Evolutionary conservation across 2,113 vertebrate species (phyloP), one percentile per base, ranked within the genome.

Genomic region (Monopterus albus): DNA sequence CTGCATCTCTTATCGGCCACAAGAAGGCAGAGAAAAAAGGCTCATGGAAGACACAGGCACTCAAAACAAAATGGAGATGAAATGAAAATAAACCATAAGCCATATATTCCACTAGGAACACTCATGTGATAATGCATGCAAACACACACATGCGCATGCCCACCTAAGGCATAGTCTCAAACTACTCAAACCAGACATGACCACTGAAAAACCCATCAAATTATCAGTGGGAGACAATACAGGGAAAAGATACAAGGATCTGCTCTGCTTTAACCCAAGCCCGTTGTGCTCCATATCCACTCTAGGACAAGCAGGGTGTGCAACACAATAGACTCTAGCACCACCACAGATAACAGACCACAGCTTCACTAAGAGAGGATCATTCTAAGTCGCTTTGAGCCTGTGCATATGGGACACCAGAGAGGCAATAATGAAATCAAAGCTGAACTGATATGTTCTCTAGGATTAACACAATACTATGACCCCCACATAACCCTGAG

Each of bases 341-440:
- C 50, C 29, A 14, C 17, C 3, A 2, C 72, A 76, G 79, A 86
- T 83, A 83, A 81, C 76, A 65, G 70, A 64, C 67, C 39, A 33
- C 72, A 53, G 78, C 66, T 78, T 77, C 72, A 72, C 81, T 55
- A 15, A 51, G 20, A 83, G 75, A 65, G 83, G 84, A 88, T 87
- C 74, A 81, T 56, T 88, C 53, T 82, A 69, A 82, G 81, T 66
- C 84, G 84, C 79, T 83, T 63, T 80, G 75, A 76, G 78, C 58
- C 62, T 51, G 52, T 77, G 65, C 64, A 75, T 84, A 79, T 63
- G 78, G 83, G 71, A 57, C 66, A 82, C 83, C 73, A 53, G 47
- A 70, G 79, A 68, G 53, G 82, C 77, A 83, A 75, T 84, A 84
- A 85, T 83, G 75, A 86, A 88, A 89, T 85, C 84, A 90, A 31